phyloP scores from a whole-genome alignment of 2,113 vertebrate species.

The Bufo bufo region DNA sequence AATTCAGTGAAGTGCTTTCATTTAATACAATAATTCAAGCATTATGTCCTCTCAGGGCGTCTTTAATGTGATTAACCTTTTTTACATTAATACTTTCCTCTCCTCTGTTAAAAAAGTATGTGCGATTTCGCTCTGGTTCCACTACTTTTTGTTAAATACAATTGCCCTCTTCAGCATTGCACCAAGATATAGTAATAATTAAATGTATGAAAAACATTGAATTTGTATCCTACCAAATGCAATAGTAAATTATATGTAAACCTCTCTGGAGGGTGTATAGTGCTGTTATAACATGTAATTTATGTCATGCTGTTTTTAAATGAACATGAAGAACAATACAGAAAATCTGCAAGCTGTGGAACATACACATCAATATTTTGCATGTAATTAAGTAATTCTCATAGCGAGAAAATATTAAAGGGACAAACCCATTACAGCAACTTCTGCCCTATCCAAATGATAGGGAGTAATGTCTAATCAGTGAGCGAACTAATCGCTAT shows the following conservation, averaged over 20 bases:
- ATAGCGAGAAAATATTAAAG: too few species aligned
- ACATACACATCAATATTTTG: neutral
- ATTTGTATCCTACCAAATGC: neutral
- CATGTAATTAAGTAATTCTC: neutral
- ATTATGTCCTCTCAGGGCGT: constrained; percentile 52
- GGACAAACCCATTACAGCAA: too few species aligned
- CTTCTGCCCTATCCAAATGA: too few species aligned
- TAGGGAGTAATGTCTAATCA: too few species aligned
- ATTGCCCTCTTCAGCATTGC: neutral
- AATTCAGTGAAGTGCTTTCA: constrained; percentile 56
- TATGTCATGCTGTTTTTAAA: neutral
- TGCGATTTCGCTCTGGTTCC: neutral
- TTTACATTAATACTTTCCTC: constrained; percentile 40
- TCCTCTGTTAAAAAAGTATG: constrained; percentile 1
- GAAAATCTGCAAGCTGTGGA: neutral
- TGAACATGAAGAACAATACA: neutral
- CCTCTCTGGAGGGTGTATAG: too few species aligned
- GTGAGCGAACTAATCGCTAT: too few species aligned
- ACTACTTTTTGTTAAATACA: constrained; percentile 31
- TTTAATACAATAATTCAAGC: constrained; percentile 55
- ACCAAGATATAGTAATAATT: neutral
- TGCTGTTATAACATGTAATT: neutral
- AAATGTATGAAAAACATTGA: neutral
- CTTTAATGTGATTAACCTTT: constrained; percentile 56
- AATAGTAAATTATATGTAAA: neutral